phyloP scores from a whole-genome alignment of 2,113 vertebrate genomes.

The Prolemur simus region DNA sequence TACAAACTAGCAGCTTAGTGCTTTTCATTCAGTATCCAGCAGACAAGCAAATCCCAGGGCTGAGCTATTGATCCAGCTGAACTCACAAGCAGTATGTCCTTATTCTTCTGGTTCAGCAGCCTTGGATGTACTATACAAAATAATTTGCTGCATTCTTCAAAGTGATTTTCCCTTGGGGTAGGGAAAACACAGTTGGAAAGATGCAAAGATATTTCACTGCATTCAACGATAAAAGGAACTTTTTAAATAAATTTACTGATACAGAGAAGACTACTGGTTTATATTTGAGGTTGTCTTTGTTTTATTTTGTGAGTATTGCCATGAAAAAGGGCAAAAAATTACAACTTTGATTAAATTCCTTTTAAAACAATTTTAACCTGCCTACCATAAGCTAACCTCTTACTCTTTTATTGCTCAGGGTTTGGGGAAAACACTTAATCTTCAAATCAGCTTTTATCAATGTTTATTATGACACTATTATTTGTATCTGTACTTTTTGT shows the following conservation, averaged over 20 bases:
- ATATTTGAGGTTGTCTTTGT: background rate
- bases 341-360: background rate
- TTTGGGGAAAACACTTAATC: background rate
- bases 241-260: constrained; percentile 50
- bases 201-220: constrained; percentile 54
- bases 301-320: background rate
- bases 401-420: background rate
- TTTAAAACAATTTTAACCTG: constrained; percentile 20
- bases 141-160: constrained; percentile 55
- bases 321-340: background rate
- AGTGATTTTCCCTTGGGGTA: constrained; percentile 48
- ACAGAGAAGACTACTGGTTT: constrained; percentile 2
- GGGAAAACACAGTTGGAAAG: constrained; percentile 55
- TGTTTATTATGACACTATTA: background rate
- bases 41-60: constrained; percentile 36
- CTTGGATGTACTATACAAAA: constrained; percentile 60
- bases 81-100: constrained; percentile 37
- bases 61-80: constrained; percentile 74
- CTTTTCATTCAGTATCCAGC: constrained; percentile 51
- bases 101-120: background rate
- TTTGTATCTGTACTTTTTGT: background rate
- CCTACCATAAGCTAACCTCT: background rate
- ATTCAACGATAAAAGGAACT: constrained; percentile 47
- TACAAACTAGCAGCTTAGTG: constrained; percentile 48
- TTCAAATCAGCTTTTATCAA: constrained; percentile 15